Conservation (phyloP, 1,140 invertebrate genomes). For the Drepana arcuata region DNA sequence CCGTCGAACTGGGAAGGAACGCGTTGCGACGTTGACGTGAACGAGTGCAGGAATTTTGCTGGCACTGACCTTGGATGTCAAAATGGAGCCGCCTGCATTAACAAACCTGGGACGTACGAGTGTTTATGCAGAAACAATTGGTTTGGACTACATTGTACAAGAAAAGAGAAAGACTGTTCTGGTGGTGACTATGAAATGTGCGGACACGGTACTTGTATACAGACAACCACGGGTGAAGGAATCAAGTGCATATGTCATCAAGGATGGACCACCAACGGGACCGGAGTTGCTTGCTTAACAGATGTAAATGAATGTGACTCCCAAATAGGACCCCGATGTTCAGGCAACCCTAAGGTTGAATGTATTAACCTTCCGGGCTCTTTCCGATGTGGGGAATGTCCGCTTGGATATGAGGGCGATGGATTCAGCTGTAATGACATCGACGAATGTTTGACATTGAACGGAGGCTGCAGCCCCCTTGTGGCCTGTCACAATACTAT, state of each 20-base stretch:
- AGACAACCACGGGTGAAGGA: constrained; percentile 73
- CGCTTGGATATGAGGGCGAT: constrained; percentile 88
- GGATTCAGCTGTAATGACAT: constrained; percentile 90
- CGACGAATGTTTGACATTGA: constrained; percentile 87
- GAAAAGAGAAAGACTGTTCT: constrained; percentile 80
- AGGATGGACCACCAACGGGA: constrained; percentile 86
- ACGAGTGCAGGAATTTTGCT: constrained; percentile 86
- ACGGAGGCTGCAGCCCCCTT: constrained; percentile 92
- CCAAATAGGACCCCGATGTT: constrained; percentile 79
- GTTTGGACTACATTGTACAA: constrained; percentile 87
- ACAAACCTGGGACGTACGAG: constrained; percentile 85
- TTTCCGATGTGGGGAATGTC: constrained; percentile 89
- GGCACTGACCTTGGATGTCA: constrained; percentile 95
- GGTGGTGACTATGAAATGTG: constrained; percentile 83
- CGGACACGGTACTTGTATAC: constrained; percentile 88
- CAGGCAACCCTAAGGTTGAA: constrained; percentile 81
- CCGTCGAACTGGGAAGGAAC: constrained; percentile 83
- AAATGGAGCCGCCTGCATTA: constrained; percentile 90
- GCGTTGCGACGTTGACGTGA: constrained; percentile 84
- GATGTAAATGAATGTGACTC: constrained; percentile 92
- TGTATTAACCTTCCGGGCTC: constrained; percentile 92
- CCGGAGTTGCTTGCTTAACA: constrained; percentile 79
- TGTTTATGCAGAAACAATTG: constrained; percentile 84
- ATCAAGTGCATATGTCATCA: constrained; percentile 86
- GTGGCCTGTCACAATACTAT: constrained; percentile 90